Conservation (phyloP, 2,797 vertebrate species). For the Enteromius treurensis region DNA sequence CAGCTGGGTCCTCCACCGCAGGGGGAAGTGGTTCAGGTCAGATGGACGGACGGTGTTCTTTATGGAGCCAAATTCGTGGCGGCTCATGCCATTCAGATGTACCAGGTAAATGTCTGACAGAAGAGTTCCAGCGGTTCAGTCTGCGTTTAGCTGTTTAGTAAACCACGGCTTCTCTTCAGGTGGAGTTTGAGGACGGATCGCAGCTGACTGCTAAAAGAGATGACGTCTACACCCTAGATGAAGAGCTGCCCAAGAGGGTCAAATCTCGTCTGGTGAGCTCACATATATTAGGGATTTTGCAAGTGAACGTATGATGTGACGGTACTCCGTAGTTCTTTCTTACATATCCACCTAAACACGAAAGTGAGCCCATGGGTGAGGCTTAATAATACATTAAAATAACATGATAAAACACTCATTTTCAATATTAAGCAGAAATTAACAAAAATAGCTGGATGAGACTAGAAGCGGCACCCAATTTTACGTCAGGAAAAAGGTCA, state of each 20-base stretch:
- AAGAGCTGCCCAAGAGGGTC: slow-evolving; percentile 97
- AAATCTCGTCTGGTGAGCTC: slow-evolving; percentile 90
- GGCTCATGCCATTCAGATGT: slow-evolving; percentile 94
- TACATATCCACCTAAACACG: too few species aligned
- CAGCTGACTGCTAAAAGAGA: slow-evolving; percentile 95
- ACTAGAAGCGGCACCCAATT: too few species aligned
- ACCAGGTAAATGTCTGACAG: slow-evolving; percentile 83
- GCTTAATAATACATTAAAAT: too few species aligned
- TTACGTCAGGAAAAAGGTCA: too few species aligned
- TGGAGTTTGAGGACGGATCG: slow-evolving; percentile 97
- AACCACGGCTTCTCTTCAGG: slow-evolving; percentile 71
- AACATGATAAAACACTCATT: too few species aligned
- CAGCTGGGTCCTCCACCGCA: slow-evolving; percentile 90
- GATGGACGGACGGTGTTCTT: slow-evolving; percentile 95
- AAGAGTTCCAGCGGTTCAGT: not conserved
- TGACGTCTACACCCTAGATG: slow-evolving; percentile 95
- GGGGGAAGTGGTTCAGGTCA: slow-evolving; percentile 95
- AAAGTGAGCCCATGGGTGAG: too few species aligned
- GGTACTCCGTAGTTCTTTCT: too few species aligned
- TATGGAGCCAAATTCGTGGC: slow-evolving; percentile 97
- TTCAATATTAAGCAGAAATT: too few species aligned
- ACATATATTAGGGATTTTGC: not conserved
- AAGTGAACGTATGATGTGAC: not conserved
- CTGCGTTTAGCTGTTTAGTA: not conserved
- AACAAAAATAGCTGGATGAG: too few species aligned